Conservation (phyloP, 2,888 invertebrate species). For the Agriopis aurantiaria region DNA sequence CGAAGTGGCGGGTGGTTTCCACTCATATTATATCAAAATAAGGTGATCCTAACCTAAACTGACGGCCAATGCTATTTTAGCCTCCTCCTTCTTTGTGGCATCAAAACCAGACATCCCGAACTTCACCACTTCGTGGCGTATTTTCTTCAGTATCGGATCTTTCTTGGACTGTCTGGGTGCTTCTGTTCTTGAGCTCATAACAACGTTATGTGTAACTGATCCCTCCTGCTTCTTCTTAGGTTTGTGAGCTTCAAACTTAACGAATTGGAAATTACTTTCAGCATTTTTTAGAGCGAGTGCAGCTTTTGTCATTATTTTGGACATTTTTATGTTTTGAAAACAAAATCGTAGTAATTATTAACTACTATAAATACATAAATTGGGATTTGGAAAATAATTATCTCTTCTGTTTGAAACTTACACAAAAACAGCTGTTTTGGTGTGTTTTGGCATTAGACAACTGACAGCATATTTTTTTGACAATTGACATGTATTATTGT, state of each 20-base stretch:
- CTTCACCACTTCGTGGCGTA: constrained; percentile 93
- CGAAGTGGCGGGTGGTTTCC: too few species aligned
- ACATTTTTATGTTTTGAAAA: constrained; percentile 55
- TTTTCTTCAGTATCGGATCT: constrained; percentile 91
- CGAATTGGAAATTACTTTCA: constrained; percentile 75
- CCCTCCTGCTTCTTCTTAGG: constrained; percentile 70
- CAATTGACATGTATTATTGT: too few species aligned
- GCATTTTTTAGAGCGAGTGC: constrained; percentile 78
- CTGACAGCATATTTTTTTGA: too few species aligned
- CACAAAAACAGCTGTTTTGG: too few species aligned
- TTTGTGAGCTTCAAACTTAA: constrained; percentile 84
- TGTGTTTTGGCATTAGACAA: too few species aligned
- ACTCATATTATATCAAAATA: not conserved
- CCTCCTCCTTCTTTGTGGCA: constrained; percentile 90
- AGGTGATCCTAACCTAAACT: constrained; percentile 87
- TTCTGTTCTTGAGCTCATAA: constrained; percentile 46
- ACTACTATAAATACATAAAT: too few species aligned
- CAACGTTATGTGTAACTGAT: constrained; percentile 40
- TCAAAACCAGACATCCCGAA: constrained; percentile 93
- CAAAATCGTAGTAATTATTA: too few species aligned
- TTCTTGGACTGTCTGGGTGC: constrained; percentile 52
- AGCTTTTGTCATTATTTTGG: constrained; percentile 81
- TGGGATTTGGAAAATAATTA: too few species aligned
- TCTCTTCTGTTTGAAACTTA: too few species aligned
- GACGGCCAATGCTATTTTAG: constrained; percentile 92